phyloP scores from a whole-genome alignment of 2,888 invertebrate species.

The Heliconius hortense region DNA sequence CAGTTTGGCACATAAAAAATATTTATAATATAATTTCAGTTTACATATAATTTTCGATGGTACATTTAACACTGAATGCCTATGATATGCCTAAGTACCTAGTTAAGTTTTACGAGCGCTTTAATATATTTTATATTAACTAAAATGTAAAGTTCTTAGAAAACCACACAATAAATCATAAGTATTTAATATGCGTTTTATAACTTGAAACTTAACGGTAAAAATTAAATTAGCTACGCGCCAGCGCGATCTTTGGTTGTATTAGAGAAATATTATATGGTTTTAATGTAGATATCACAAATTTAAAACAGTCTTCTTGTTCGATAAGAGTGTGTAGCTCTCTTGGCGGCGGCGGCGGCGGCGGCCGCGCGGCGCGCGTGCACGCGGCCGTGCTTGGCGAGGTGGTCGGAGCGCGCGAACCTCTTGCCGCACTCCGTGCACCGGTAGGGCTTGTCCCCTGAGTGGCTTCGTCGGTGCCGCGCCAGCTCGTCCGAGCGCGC shows the following conservation, averaged over 20 bases:
- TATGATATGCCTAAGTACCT: conserved; percentile 6
- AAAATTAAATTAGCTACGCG: conserved; percentile 27
- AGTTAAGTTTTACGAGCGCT: conserved; percentile 13
- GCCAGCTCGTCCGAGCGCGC: conserved; percentile 97
- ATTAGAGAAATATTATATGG: conserved; percentile 4
- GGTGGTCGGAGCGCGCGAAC: conserved; percentile 96
- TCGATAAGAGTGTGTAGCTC: conserved; percentile 50
- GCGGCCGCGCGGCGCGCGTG: conserved; percentile 85
- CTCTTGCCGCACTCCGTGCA: conserved; percentile 94
- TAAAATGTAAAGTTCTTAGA: not conserved
- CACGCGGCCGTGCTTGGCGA: conserved; percentile 94
- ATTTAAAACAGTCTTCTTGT: conserved; percentile 60
- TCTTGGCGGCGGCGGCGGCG: conserved; percentile 57
- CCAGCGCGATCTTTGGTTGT: conserved; percentile 38
- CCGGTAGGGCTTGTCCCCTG: conserved; percentile 95
- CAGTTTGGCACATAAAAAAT: conserved; percentile 11
- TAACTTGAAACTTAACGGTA: conserved; percentile 15
- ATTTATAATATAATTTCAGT: not conserved
- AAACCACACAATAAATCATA: not conserved
- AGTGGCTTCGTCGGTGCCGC: conserved; percentile 96
- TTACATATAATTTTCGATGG: conserved; percentile 2
- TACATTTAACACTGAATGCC: conserved; percentile 4
- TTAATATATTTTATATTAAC: conserved; percentile 1
- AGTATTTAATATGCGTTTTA: conserved; percentile 7
- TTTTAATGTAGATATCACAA: conserved; percentile 23